phyloP scores from a whole-genome alignment of 2,113 vertebrate genomes.

The human (Homo sapiens) region GRCh38 chr11:60827001-60827500 shows the following conservation, averaged over 20 bases:
- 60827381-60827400: neutral
- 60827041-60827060: neutral
- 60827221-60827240: neutral
- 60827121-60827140: neutral
- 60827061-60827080: neutral
- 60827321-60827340: neutral
- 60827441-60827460: neutral
- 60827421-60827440: neutral
- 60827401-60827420: neutral
- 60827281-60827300: no score
- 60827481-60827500: neutral
- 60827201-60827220: neutral
- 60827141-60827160: neutral
- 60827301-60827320: neutral
- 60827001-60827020: neutral
- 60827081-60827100: neutral
- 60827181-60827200: neutral
- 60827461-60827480: no score
- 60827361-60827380: neutral
- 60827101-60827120: neutral
- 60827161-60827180: neutral
- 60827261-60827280: neutral
- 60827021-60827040: accelerated
- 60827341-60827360: neutral
- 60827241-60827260: neutral